phyloP scores from a whole-genome alignment of 2,113 vertebrate species.

The Atrichornis clamosus region DNA sequence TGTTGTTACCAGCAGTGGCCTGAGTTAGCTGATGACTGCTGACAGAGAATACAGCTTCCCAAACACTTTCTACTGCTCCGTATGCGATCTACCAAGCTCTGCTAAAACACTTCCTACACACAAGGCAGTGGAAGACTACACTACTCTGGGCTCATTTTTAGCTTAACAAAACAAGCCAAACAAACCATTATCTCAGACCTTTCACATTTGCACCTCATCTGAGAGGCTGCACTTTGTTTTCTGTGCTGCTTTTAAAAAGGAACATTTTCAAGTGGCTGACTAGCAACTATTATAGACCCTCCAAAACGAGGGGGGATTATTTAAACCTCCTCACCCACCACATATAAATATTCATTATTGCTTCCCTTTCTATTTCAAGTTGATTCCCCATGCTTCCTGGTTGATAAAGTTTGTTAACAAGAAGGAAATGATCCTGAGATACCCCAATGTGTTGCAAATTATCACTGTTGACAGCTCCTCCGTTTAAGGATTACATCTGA shows the following conservation, averaged over 20 bases:
- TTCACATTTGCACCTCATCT: background rate
- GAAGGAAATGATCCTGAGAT: conserved; percentile 43
- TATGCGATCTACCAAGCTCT: background rate
- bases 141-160: background rate
- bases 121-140: background rate
- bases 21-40: background rate
- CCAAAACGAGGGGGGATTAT: background rate
- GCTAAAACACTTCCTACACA: background rate
- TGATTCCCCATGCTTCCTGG: conserved; percentile 39
- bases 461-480: conserved; percentile 37
- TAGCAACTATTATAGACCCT: background rate
- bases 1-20: background rate
- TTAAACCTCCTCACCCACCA: background rate
- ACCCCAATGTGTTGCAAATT: conserved; percentile 39
- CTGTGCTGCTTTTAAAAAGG: background rate
- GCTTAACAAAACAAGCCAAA: background rate
- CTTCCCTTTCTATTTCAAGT: background rate
- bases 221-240: background rate
- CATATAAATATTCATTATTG: background rate
- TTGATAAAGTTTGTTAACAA: conserved; percentile 57
- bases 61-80: background rate
- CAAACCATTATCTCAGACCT: background rate
- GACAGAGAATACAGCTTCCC: background rate
- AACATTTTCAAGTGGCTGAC: background rate
- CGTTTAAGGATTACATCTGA: conserved; percentile 66